These are phyloP conservation scores for Archilochus colubris DNA, from an alignment of 2,113 vertebrate species.

Conservation along the genomic window DNA sequence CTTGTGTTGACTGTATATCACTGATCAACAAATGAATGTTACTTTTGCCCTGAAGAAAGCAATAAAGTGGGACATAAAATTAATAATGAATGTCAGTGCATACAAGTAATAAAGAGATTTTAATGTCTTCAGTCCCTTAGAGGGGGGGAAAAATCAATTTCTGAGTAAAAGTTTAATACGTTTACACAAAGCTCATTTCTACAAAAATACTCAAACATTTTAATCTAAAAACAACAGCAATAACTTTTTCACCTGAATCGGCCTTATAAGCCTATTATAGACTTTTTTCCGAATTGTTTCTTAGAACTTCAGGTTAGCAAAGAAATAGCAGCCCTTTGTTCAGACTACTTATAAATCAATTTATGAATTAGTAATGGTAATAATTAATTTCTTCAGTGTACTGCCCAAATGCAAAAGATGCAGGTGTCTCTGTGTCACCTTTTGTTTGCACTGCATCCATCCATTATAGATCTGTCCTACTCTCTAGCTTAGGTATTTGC, in stretches of 20 bases:
- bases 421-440: neutral
- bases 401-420: neutral
- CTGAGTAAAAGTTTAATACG: neutral
- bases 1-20: neutral
- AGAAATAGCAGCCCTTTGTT: neutral
- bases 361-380: neutral
- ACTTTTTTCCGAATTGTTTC: neutral
- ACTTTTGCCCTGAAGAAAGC: conserved; percentile 31
- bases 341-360: neutral
- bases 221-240: neutral
- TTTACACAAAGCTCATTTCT: neutral
- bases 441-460: neutral
- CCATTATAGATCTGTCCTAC: neutral
- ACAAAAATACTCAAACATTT: neutral
- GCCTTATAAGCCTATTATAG: neutral
- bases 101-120: conserved; percentile 27
- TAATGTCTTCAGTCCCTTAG: neutral
- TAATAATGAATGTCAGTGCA: conserved; percentile 25
- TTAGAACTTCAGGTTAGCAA: neutral
- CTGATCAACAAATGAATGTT: conserved; percentile 16
- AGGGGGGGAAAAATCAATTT: conserved; percentile 15
- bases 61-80: conserved; percentile 16
- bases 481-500: neutral
- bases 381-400: neutral
- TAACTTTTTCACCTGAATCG: neutral